These are phyloP conservation scores for Saimiri boliviensis DNA, from an alignment of 2,113 vertebrate genomes.

Conservation along the genomic window DNA sequence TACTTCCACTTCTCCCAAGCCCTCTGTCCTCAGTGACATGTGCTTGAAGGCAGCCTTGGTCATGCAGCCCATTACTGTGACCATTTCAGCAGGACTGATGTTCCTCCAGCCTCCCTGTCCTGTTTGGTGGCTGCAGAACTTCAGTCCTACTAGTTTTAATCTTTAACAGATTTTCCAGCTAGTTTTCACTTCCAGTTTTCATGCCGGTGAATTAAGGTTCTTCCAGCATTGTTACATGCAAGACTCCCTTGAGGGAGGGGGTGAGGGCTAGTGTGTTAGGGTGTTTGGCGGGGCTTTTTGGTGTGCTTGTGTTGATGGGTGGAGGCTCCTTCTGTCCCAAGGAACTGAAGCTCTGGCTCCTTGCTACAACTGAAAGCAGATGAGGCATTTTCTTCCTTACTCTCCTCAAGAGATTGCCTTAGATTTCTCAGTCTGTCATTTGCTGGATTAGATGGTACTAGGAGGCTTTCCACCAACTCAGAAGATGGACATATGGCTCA, in stretches of 20 bases:
- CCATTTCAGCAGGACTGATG: background rate
- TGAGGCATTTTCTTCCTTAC: background rate
- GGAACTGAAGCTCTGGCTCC: background rate
- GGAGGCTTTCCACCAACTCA: background rate
- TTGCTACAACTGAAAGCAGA: background rate
- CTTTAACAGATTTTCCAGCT: background rate
- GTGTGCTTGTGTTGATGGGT: accelerated
- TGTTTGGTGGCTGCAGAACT: background rate
- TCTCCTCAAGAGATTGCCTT: background rate
- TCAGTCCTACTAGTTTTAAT: background rate
- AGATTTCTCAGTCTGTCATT: constrained; percentile 21
- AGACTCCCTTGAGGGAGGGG: background rate
- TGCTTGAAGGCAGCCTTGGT: background rate
- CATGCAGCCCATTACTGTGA: background rate
- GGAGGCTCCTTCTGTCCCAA: background rate
- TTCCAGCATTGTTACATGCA: background rate
- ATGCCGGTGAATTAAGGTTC: background rate
- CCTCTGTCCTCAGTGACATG: background rate
- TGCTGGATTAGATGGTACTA: background rate
- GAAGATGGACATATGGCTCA: background rate
- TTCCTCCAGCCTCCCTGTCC: background rate
- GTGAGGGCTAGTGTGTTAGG: background rate
- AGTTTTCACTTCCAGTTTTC: background rate
- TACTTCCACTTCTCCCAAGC: background rate
- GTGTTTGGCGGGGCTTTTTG: background rate